phyloP scores from a whole-genome alignment of 2,113 vertebrate species.

The Galbula dea region DNA sequence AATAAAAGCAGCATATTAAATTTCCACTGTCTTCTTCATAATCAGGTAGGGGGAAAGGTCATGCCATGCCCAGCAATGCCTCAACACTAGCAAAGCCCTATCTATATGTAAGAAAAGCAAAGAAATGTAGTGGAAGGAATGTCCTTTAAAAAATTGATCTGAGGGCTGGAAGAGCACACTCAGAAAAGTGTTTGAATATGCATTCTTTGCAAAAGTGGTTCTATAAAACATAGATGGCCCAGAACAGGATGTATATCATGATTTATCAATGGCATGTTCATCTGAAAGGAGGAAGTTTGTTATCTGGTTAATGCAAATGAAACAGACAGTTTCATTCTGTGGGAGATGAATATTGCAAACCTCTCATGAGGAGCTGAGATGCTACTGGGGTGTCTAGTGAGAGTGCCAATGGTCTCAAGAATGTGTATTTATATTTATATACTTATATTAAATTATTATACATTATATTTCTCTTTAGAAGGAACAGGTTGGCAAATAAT shows the following conservation, averaged over 20 bases:
- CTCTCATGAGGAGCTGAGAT: not conserved
- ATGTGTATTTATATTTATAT: too few relatives aligned
- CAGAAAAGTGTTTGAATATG: not conserved
- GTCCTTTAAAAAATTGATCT: constrained; percentile 27
- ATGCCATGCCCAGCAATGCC: not conserved
- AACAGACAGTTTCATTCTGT: not conserved
- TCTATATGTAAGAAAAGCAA: constrained; percentile 6
- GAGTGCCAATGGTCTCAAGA: not conserved
- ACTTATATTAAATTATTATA: too few relatives aligned
- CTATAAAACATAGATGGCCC: not conserved
- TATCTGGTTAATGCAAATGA: not conserved
- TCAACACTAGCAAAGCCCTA: not conserved
- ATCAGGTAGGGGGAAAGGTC: not conserved
- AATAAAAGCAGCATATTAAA: constrained; percentile 25
- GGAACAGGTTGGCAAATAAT: not conserved
- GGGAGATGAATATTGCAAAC: not conserved
- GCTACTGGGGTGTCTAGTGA: not conserved
- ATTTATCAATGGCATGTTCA: not conserved
- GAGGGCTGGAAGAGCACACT: not conserved
- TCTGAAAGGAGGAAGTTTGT: not conserved
- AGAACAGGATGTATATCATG: not conserved
- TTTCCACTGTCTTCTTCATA: constrained; percentile 22
- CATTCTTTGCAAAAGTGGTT: not conserved
- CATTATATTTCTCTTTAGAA: not conserved
- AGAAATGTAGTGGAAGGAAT: constrained; percentile 15